Conservation (phyloP, 2,113 vertebrate genomes). For the Neomonachus schauinslandi region DNA sequence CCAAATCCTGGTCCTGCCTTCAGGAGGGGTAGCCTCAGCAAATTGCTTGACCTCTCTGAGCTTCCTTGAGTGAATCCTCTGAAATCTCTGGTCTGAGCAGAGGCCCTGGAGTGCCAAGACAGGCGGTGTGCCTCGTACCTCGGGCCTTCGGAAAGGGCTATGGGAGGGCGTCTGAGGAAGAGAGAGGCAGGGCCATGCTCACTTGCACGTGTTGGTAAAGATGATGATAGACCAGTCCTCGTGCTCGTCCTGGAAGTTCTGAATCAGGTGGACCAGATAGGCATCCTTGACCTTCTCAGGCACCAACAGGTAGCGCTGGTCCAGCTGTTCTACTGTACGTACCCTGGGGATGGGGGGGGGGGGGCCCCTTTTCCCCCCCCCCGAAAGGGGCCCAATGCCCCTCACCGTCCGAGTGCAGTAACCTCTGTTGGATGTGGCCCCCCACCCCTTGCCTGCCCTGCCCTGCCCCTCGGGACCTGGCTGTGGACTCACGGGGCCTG, state of each 20-base stretch:
- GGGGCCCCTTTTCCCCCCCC: too few species aligned
- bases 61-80: neutral
- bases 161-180: accelerated
- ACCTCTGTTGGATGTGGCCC: neutral
- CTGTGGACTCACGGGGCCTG: constrained; percentile 88
- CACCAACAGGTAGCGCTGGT: constrained; percentile 95
- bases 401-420: accelerated
- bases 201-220: constrained; percentile 99
- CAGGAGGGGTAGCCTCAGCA: neutral
- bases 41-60: neutral
- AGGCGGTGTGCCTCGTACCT: neutral
- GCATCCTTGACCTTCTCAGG: constrained; percentile 96
- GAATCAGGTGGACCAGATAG: constrained; percentile 94
- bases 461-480: accelerated
- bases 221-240: constrained; percentile 96
- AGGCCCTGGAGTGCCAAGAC: neutral
- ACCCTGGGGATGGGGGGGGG: constrained; percentile 83
- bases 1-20: neutral
- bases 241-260: constrained; percentile 94
- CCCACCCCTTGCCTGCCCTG: accelerated
- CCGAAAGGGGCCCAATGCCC: too few species aligned
- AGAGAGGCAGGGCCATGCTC: neutral
- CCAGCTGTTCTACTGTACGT: constrained; percentile 92
- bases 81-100: neutral
- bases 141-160: neutral